Percentiles rank a stretch among this genome's conserved stretches.
phyloP scores from a whole-genome alignment of 2,888 invertebrate genomes.

The Drosophila emarginata region DNA sequence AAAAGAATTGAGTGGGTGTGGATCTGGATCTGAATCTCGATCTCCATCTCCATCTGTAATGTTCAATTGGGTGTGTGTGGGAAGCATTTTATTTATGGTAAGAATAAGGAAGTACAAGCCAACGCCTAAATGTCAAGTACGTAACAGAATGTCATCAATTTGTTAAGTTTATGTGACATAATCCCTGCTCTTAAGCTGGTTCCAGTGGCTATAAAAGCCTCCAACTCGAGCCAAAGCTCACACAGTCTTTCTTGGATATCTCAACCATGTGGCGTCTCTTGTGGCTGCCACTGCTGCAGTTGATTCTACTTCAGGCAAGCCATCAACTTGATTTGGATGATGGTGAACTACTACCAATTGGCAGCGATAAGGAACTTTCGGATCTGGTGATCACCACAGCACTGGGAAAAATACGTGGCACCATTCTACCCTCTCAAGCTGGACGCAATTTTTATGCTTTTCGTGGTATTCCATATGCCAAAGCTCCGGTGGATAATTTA shows the following conservation, averaged over 20 bases:
- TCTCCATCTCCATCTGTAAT: background rate
- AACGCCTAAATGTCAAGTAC: constrained; percentile 51
- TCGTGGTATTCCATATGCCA: constrained; percentile 81
- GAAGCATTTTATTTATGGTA: constrained; percentile 78
- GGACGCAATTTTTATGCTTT: constrained; percentile 81
- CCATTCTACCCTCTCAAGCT: constrained; percentile 76
- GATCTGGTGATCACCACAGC: constrained; percentile 80
- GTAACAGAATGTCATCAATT: constrained; percentile 61
- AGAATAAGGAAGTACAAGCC: constrained; percentile 49
- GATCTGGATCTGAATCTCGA: constrained; percentile 14
- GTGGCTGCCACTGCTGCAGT: constrained; percentile 28
- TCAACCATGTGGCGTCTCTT: constrained; percentile 48
- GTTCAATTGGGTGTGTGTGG: constrained; percentile 78
- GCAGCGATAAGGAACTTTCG: constrained; percentile 79
- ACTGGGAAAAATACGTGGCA: constrained; percentile 81
- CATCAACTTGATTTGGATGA: constrained; percentile 32
- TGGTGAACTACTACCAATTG: constrained; percentile 42
- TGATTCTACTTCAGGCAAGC: constrained; percentile 16
- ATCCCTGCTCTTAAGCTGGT: constrained; percentile 26
- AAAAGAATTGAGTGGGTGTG: constrained; percentile 33
- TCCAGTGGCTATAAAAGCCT: constrained; percentile 61
- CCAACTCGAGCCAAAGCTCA: constrained; percentile 10
- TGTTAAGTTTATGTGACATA: constrained; percentile 56
- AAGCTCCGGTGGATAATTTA: constrained; percentile 77
- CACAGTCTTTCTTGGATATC: constrained; percentile 46